Percentiles rank a stretch among this genome's conserved stretches.
Conservation (phyloP, 2,888 invertebrate species). For the Amorpha juglandis region DNA sequence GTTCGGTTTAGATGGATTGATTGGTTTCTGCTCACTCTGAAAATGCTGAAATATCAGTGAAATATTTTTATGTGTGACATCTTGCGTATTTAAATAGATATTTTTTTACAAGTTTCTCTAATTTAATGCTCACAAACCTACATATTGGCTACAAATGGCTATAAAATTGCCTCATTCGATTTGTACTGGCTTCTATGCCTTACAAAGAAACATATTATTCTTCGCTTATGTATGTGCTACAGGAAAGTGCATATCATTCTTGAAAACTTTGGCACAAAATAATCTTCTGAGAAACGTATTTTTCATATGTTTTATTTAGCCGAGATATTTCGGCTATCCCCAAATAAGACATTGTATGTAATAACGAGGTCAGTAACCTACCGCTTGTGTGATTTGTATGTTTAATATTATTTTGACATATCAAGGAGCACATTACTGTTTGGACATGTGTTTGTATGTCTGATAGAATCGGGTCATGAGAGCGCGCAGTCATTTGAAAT, state of each 20-base stretch:
- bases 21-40: too few species aligned
- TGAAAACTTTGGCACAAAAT: conserved; percentile 43
- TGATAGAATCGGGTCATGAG: conserved; percentile 9
- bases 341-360: conserved; percentile 62
- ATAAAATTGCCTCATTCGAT: conserved; percentile 46
- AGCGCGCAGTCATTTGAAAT: not conserved
- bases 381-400: conserved; percentile 26
- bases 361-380: conserved; percentile 60
- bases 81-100: too few species aligned
- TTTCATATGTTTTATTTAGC: conserved; percentile 43
- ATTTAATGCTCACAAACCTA: not conserved
- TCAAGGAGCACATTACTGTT: conserved; percentile 20
- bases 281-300: conserved; percentile 31
- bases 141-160: conserved; percentile 38
- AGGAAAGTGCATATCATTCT: conserved; percentile 28
- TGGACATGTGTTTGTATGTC: conserved; percentile 2
- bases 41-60: too few species aligned
- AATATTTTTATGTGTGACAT: too few species aligned
- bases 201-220: conserved; percentile 34
- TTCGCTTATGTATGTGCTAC: conserved; percentile 22
- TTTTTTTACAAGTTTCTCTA: too few species aligned
- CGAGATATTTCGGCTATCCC: conserved; percentile 52
- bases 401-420: conserved; percentile 20
- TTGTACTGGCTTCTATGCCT: conserved; percentile 41
- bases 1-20: too few species aligned